Evolutionary conservation across 2,888 invertebrate species (phyloP).

Genomic region (Ophraella communa): DNA sequence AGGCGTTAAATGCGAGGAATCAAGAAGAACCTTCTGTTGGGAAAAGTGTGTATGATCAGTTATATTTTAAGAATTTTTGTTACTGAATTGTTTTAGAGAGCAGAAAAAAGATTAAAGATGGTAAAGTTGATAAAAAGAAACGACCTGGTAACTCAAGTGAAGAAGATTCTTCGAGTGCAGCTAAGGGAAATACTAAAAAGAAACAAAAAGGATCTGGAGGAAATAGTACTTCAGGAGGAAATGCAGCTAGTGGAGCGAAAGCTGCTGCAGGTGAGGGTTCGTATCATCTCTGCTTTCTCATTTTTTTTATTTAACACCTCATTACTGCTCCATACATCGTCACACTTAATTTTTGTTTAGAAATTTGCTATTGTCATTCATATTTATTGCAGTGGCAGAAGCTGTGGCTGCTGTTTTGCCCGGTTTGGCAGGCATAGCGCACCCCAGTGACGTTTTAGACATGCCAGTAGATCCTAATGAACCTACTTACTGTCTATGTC

Average conservation of each 20-base stretch:
- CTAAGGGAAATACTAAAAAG: slow-evolving; percentile 63
- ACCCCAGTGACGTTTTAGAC: slow-evolving; percentile 88
- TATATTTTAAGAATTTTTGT: background rate
- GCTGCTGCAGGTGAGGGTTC: slow-evolving; percentile 59
- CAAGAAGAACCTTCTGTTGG: slow-evolving; percentile 69
- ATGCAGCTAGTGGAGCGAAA: slow-evolving; percentile 54
- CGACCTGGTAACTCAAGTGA: slow-evolving; percentile 61
- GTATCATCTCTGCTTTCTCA: slow-evolving; percentile 50
- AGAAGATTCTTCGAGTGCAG: slow-evolving; percentile 60
- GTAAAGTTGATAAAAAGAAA: slow-evolving; percentile 68
- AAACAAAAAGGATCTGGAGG: slow-evolving; percentile 63
- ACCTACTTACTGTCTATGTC: slow-evolving; percentile 97
- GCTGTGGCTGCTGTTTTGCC: slow-evolving; percentile 59
- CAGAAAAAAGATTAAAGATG: slow-evolving; percentile 72
- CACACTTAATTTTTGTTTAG: background rate
- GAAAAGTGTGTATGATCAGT: slow-evolving; percentile 62
- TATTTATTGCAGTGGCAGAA: slow-evolving; percentile 52
- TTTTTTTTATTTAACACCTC: background rate
- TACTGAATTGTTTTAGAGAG: slow-evolving; percentile 62
- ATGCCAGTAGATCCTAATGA: slow-evolving; percentile 98
- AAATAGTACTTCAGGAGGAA: slow-evolving; percentile 51
- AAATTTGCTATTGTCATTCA: background rate
- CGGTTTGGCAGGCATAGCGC: slow-evolving; percentile 69
- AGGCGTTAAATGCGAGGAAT: slow-evolving; percentile 79
- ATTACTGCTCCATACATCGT: background rate